Evolutionary conservation across 2,113 vertebrate species (phyloP), one percentile per base, ranked within the genome.

Genomic region (Campylorhamphus procurvoides): DNA sequence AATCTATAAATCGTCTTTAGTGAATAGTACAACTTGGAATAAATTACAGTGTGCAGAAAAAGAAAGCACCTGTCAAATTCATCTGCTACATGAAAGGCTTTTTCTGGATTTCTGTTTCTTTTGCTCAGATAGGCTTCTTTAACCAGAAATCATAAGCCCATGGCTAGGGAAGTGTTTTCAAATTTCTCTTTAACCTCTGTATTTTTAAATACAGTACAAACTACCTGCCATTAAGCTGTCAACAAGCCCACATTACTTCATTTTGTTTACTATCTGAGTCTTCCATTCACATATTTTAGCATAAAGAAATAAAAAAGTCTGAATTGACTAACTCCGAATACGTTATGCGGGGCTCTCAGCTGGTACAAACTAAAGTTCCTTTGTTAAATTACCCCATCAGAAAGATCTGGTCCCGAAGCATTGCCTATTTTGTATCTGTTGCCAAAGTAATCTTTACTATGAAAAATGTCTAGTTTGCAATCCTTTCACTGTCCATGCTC

Each of bases 31-130:
- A 77, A 77, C 18, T 46, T 52, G 29, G 59, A 91, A 79, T 79
- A 59, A 62, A 19, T 29, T 12, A 14, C 8, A n/a, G 22, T 2
- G 5, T 55, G 42, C 1, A 0, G 18, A 31, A 64, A 62, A 56
- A 63, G 59, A 62, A 14, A 27, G 29, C 52, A 93, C 44, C 69
- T 93, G 88, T 58, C n/a, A 50, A 67, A 53, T 40, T 50, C 4
- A 16, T 31, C 20, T 73, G 1, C 7, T 59, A 1, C 17, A 9
- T 15, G 18, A 17, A 83, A 68, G 31, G 24, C 27, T 62, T 79
- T 40, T 11, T 28, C 25, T 53, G 31, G 6, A 33, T 44, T 83
- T 74, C 40, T 46, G 6, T 75, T 67, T 74, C 37, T 94, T 83
- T 86, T 49, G 7, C 27, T 24, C 14, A 23, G 10, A 24, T 19